These are phyloP conservation scores for Gallinago undulata DNA, from an alignment of 2,113 vertebrate species.

Conservation along the genomic window DNA sequence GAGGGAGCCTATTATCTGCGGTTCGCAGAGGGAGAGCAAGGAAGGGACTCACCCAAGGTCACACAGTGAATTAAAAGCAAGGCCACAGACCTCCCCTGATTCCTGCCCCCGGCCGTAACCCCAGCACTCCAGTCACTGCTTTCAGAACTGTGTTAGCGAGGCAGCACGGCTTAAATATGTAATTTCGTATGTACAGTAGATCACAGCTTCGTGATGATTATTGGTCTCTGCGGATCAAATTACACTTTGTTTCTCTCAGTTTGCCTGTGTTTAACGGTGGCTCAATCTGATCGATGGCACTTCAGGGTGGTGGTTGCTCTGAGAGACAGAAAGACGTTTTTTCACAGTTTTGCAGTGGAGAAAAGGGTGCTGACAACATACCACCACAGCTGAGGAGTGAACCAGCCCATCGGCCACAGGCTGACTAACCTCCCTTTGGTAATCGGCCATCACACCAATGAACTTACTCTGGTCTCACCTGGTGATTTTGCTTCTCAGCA, in stretches of 20 bases:
- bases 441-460: not conserved
- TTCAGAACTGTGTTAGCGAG: not conserved
- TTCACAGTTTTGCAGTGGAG: not conserved
- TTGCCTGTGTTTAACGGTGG: not conserved
- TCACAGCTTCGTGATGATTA: not conserved
- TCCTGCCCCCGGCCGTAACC: not conserved
- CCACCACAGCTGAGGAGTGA: not conserved
- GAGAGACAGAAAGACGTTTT: not conserved
- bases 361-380: not conserved
- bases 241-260: conserved; percentile 39
- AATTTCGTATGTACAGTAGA: not conserved
- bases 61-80: conserved; percentile 31
- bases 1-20: not conserved
- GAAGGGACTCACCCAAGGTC: conserved; percentile 37
- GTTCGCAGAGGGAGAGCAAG: not conserved
- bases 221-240: conserved; percentile 20
- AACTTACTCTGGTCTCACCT: not conserved
- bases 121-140: not conserved
- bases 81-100: not conserved
- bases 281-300: not conserved
- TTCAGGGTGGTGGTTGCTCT: conserved; percentile 4
- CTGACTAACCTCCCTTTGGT: not conserved
- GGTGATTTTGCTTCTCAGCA: not conserved
- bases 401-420: not conserved
- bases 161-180: not conserved